Evolutionary conservation across 2,113 vertebrate species (phyloP).

Genomic region (Platysteira castanea): DNA sequence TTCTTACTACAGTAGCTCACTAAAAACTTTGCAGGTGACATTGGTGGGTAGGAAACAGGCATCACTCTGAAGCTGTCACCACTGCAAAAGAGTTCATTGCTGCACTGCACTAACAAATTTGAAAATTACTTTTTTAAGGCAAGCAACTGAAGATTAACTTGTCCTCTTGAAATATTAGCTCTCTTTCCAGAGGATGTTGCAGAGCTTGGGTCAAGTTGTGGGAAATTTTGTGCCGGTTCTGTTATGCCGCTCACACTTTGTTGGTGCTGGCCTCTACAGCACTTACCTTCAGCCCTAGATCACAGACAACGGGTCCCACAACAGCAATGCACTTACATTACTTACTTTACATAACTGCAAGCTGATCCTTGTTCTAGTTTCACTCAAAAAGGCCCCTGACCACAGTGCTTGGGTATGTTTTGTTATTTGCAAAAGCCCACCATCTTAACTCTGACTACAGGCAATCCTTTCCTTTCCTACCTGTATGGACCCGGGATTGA

Average conservation of each 20-base stretch:
- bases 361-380: not conserved
- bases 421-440: not conserved
- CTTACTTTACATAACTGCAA: not conserved
- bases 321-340: not conserved
- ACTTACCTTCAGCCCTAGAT: not conserved
- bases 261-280: not conserved
- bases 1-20: not conserved
- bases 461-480: not conserved
- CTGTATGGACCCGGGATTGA: not conserved
- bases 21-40: not conserved
- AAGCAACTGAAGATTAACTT: not conserved
- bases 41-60: not conserved
- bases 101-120: not conserved
- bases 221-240: not conserved
- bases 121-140: not conserved
- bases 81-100: not conserved
- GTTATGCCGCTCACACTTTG: rapidly evolving
- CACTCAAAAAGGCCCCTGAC: not conserved
- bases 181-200: not conserved
- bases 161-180: not conserved
- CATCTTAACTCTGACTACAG: not conserved
- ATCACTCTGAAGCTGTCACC: not conserved
- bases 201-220: not conserved
- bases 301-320: not conserved
- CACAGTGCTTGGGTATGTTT: not conserved